Percentiles rank a stretch among this genome's conserved stretches.
Evolutionary conservation across 2,888 invertebrate genomes (phyloP).

Genomic region (Ochropleura leucogaster): DNA sequence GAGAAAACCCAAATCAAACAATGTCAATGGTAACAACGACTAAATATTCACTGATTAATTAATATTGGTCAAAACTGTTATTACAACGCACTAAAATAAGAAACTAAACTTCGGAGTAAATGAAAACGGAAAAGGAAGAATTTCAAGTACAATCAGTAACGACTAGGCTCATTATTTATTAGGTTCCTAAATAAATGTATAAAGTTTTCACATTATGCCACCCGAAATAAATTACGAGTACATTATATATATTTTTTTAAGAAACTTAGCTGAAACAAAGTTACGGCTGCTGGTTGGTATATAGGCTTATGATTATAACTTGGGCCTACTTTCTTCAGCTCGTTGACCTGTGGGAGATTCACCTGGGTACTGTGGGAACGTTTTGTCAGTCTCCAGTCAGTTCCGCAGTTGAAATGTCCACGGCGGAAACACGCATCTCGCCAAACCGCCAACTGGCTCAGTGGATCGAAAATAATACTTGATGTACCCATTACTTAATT

Average conservation of each 20-base stretch:
- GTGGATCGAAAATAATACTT: background rate
- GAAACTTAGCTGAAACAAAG: no score
- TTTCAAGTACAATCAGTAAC: background rate
- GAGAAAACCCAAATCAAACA: background rate
- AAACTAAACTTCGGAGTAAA: background rate
- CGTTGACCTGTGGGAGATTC: no score
- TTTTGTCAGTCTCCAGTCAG: no score
- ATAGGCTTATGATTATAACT: no score
- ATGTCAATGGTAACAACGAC: background rate
- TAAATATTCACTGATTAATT: background rate
- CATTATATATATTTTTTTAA: no score
- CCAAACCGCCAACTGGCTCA: no score
- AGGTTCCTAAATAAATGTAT: constrained; percentile 1
- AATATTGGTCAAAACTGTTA: background rate
- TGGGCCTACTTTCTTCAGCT: no score
- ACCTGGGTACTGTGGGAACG: no score
- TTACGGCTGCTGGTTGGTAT: no score
- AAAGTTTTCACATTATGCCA: constrained; percentile 4
- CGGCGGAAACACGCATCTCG: no score
- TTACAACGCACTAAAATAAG: background rate
- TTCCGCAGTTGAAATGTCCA: no score
- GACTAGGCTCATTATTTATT: background rate
- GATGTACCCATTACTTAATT: background rate
- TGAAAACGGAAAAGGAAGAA: background rate
- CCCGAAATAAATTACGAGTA: no score